Evolutionary conservation across 2,113 vertebrate species (phyloP).

Genomic region (Ochotona curzoniae): DNA sequence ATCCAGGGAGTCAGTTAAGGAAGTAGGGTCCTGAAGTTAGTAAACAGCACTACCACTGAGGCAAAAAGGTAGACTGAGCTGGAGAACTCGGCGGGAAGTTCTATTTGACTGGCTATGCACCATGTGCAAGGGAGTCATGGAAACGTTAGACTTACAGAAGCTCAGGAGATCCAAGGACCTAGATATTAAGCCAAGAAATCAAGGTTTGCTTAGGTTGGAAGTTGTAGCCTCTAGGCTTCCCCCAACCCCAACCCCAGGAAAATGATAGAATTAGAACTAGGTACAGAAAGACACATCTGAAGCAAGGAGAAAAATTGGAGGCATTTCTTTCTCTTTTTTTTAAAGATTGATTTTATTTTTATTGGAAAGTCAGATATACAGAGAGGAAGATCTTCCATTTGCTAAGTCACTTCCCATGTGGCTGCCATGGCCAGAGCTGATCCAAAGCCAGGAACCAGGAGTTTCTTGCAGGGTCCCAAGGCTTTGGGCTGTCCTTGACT

Average conservation of each 20-base stretch:
- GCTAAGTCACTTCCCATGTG: too few relatives aligned
- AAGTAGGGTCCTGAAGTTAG: neutral
- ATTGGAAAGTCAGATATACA: too few relatives aligned
- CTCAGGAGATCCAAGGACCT: neutral
- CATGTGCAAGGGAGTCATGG: accelerated
- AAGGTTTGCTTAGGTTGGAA: neutral
- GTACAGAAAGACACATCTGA: neutral
- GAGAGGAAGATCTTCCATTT: too few relatives aligned
- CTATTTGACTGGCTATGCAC: accelerated
- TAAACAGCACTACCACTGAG: neutral
- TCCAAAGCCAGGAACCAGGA: too few relatives aligned
- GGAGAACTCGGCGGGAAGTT: neutral
- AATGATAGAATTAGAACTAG: neutral
- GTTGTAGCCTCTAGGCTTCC: neutral
- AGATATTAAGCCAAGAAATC: neutral
- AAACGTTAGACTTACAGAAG: neutral
- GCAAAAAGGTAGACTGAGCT: neutral
- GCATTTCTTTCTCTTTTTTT: neutral
- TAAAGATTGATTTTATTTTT: too few relatives aligned
- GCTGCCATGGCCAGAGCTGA: too few relatives aligned
- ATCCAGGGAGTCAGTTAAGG: neutral
- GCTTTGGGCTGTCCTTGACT: too few relatives aligned
- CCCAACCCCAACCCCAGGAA: neutral
- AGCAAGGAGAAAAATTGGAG: neutral
- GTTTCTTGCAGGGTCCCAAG: too few relatives aligned